Percentiles rank a stretch among this genome's conserved stretches.
These are phyloP conservation scores for Graphium colonna DNA, from an alignment of 2,888 invertebrate genomes.

Conservation along the genomic window DNA sequence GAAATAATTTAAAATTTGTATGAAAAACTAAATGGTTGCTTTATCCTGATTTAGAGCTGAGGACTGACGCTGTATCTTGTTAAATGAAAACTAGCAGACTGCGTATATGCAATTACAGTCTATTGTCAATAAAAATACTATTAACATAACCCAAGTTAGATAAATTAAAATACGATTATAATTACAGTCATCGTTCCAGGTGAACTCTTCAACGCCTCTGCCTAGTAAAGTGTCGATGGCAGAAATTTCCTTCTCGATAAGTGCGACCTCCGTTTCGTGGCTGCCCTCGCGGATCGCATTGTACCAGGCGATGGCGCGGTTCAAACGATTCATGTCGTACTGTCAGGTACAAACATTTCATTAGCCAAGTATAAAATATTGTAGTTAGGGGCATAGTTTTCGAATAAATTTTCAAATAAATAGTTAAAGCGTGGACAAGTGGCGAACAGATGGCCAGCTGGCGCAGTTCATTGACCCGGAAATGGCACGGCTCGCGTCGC, in stretches of 20 bases:
- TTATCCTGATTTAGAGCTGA: no score
- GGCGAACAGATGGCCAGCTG: no score
- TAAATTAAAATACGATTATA: slow-evolving; percentile 29
- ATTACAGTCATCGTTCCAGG: slow-evolving; percentile 91
- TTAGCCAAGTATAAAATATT: neutral
- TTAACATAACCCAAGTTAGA: no score
- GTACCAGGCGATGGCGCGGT: slow-evolving; percentile 88
- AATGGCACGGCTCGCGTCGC: no score
- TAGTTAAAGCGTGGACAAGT: no score
- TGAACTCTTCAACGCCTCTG: slow-evolving; percentile 84
- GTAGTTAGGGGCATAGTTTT: neutral
- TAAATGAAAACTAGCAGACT: no score
- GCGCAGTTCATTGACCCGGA: no score
- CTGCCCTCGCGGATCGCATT: slow-evolving; percentile 88
- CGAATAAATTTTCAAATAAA: no score
- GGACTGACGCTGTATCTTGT: no score
- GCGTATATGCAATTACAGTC: no score
- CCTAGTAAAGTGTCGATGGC: slow-evolving; percentile 86
- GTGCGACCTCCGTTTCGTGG: slow-evolving; percentile 86
- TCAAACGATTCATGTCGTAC: slow-evolving; percentile 77
- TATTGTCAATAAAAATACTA: neutral
- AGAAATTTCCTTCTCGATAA: slow-evolving; percentile 87
- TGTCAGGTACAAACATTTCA: slow-evolving; percentile 32
- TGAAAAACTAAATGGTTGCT: no score
- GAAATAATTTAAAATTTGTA: no score